Evolutionary conservation across 2,888 invertebrate genomes (phyloP).

Genomic region (Melolontha melolontha): DNA sequence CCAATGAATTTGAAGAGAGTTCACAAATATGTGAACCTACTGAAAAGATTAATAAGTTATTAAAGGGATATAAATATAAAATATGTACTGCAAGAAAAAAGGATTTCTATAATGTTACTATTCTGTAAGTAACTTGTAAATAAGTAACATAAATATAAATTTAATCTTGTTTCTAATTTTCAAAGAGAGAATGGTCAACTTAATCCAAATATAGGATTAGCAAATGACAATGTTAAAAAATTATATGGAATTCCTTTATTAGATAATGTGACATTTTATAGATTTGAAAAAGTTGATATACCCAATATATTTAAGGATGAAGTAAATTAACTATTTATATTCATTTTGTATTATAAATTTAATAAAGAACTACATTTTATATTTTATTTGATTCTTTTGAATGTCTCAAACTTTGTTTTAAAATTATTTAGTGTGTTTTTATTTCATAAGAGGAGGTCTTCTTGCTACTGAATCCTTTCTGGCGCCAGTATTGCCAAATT

Average conservation of each 20-base stretch:
- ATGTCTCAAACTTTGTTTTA: too few relatives aligned
- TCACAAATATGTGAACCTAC: too few relatives aligned
- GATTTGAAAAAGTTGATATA: constrained; percentile 50
- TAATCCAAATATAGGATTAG: constrained; percentile 46
- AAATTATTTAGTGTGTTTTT: too few relatives aligned
- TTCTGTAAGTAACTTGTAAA: constrained; percentile 36
- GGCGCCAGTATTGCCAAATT: too few relatives aligned
- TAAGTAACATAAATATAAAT: background rate
- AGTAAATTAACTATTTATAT: background rate
- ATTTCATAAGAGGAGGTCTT: too few relatives aligned
- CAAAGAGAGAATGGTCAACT: constrained; percentile 45
- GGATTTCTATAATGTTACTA: constrained; percentile 48
- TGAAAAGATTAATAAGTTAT: too few relatives aligned
- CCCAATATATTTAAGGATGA: constrained; percentile 46
- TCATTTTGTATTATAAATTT: background rate
- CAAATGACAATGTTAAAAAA: constrained; percentile 45
- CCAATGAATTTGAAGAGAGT: background rate
- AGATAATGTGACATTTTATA: constrained; percentile 54
- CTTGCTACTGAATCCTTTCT: too few relatives aligned
- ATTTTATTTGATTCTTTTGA: too few relatives aligned
- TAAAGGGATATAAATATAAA: constrained; percentile 7
- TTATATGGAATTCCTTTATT: constrained; percentile 52
- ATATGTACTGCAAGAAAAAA: constrained; percentile 25
- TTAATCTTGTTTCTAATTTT: constrained; percentile 38
- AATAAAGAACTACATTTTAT: background rate